phyloP scores from a whole-genome alignment of 2,113 vertebrate species.

The Pristiophorus japonicus region DNA sequence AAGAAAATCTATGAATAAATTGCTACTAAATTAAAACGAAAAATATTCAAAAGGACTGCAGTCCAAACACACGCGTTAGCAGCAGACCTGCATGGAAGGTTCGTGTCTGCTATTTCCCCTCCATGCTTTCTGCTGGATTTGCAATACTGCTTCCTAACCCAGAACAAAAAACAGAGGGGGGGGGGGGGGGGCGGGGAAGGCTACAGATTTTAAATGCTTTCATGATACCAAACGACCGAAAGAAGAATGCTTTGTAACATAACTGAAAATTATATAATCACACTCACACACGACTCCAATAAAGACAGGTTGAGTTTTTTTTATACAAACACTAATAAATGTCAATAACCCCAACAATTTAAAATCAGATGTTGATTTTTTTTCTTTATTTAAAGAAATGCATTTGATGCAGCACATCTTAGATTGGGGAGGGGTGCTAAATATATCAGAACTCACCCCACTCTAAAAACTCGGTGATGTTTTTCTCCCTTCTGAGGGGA shows the following conservation, averaged over 20 bases:
- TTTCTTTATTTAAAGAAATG: neutral
- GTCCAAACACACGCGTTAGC: neutral
- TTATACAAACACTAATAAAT: neutral
- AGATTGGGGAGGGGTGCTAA: neutral
- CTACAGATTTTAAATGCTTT: neutral
- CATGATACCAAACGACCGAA: neutral
- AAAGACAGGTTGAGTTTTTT: neutral
- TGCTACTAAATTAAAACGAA: neutral
- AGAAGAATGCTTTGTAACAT: neutral
- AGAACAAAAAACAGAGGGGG: neutral
- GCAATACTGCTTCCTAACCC: neutral
- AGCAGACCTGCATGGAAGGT: neutral
- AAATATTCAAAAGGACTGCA: neutral
- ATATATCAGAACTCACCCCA: conserved; percentile 83
- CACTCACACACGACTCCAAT: neutral
- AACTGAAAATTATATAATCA: neutral
- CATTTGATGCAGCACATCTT: neutral
- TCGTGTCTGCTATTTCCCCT: neutral
- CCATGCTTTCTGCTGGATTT: neutral
- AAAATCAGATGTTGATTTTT: neutral
- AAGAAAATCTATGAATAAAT: neutral
- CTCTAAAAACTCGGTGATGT: conserved; percentile 87
- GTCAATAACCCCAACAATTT: neutral
- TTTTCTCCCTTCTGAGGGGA: conserved; percentile 90
- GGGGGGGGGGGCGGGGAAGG: neutral